Percentiles rank a stretch among this genome's conserved stretches.
These are phyloP conservation scores for Spea bombifrons DNA, from an alignment of 2,113 vertebrate species.

Conservation along the genomic window DNA sequence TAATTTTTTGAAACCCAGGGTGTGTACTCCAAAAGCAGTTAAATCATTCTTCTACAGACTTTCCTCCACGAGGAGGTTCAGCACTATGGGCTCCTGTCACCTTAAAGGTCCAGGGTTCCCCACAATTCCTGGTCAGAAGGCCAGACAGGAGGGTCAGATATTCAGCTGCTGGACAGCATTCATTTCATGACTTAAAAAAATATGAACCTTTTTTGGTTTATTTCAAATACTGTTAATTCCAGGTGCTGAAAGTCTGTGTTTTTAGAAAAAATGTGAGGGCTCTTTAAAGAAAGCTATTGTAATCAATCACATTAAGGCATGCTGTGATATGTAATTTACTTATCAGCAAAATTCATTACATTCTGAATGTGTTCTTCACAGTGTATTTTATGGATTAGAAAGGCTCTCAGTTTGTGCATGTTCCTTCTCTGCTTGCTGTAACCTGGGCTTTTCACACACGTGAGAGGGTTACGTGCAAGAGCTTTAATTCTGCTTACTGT, in stretches of 20 bases:
- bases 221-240: not conserved
- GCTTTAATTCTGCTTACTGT: slow-evolving; percentile 7
- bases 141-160: too few relatives aligned
- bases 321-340: slow-evolving; percentile 25
- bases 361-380: not conserved
- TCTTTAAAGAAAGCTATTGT: not conserved
- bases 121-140: too few relatives aligned
- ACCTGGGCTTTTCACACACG: not conserved
- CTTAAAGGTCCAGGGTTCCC: too few relatives aligned
- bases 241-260: not conserved
- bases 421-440: slow-evolving; percentile 4
- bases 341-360: slow-evolving; percentile 7
- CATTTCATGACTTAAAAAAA: not conserved
- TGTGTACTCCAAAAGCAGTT: too few relatives aligned
- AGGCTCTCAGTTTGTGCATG: not conserved
- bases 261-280: not conserved
- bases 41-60: too few relatives aligned
- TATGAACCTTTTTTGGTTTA: not conserved
- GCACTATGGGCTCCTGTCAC: too few relatives aligned
- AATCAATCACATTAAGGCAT: not conserved
- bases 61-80: too few relatives aligned
- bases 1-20: too few relatives aligned
- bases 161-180: too few relatives aligned
- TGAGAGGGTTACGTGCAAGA: not conserved
- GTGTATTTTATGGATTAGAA: not conserved